Evolutionary conservation across 2,888 invertebrate species (phyloP).

Genomic region (Callimorpha dominula): DNA sequence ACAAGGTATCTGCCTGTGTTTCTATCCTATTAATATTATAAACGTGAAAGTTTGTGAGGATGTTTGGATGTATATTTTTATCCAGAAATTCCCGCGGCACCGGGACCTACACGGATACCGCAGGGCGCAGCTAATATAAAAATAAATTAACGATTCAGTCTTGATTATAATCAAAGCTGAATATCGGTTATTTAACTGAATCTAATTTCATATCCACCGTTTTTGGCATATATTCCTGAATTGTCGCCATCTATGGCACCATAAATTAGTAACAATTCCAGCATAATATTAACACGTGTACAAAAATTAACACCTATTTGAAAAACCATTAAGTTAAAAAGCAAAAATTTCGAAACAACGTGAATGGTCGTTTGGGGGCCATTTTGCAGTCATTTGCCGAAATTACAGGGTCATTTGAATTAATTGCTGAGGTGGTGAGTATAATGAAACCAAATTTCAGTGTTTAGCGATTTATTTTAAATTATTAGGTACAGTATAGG

Average conservation of each 20-base stretch:
- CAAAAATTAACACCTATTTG: slow-evolving; percentile 6
- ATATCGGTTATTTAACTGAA: too few relatives aligned
- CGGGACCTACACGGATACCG: too few relatives aligned
- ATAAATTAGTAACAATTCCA: not conserved
- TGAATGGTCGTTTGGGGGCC: slow-evolving; percentile 20
- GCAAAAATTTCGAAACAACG: slow-evolving; percentile 20
- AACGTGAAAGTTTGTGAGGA: too few relatives aligned
- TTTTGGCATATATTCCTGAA: not conserved
- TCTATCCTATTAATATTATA: too few relatives aligned
- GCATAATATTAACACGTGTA: not conserved
- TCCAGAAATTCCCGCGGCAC: too few relatives aligned
- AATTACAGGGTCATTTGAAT: slow-evolving; percentile 33
- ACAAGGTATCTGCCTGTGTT: too few relatives aligned
- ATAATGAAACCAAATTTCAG: slow-evolving; percentile 34
- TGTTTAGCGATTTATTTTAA: slow-evolving; percentile 22
- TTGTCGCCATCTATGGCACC: not conserved
- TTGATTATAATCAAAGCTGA: too few relatives aligned
- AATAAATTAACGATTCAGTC: too few relatives aligned
- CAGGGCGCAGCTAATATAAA: too few relatives aligned
- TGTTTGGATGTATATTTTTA: too few relatives aligned
- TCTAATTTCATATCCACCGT: not conserved
- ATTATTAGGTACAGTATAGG: slow-evolving; percentile 13
- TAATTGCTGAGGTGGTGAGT: slow-evolving; percentile 32
- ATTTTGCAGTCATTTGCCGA: slow-evolving; percentile 27
- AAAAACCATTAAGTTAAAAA: slow-evolving; percentile 1